Conservation (phyloP, 2,888 invertebrate species). For the Trissolcus japonicus region DNA sequence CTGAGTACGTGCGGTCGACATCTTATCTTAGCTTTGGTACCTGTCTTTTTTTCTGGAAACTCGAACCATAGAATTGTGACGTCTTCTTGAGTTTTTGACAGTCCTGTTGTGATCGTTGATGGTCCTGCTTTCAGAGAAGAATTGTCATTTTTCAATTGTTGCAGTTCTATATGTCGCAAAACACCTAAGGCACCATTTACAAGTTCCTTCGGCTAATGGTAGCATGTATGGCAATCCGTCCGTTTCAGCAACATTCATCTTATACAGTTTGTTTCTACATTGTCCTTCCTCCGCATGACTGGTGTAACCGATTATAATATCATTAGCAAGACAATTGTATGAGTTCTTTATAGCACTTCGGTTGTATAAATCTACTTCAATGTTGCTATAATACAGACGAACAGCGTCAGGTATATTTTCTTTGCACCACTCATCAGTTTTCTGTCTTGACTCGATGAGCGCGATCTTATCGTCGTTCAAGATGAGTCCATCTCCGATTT, state of each 20-base stretch:
- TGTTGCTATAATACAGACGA: not conserved
- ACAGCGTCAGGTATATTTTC: not conserved
- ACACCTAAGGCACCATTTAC: no score
- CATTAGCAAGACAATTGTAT: not conserved
- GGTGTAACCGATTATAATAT: not conserved
- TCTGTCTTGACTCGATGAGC: not conserved
- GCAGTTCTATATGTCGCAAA: no score
- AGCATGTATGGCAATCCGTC: slow-evolving; percentile 54
- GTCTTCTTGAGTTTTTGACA: no score
- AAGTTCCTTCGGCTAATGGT: slow-evolving; percentile 27
- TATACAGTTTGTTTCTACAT: not conserved
- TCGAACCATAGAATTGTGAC: not conserved
- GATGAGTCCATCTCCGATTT: not conserved
- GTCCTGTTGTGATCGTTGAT: no score
- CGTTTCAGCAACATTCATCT: slow-evolving; percentile 62
- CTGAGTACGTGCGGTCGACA: not conserved
- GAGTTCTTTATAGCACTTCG: not conserved
- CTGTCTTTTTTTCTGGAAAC: not conserved
- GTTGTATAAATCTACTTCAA: not conserved
- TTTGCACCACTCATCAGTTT: not conserved
- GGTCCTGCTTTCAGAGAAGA: no score
- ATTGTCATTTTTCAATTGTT: no score
- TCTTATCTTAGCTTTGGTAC: not conserved
- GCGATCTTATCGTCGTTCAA: not conserved
- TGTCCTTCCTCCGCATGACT: not conserved